Percentiles rank a stretch among this genome's conserved stretches.
These are phyloP conservation scores for Luperina nickerlii DNA, from an alignment of 2,888 invertebrate species.

Conservation along the genomic window DNA sequence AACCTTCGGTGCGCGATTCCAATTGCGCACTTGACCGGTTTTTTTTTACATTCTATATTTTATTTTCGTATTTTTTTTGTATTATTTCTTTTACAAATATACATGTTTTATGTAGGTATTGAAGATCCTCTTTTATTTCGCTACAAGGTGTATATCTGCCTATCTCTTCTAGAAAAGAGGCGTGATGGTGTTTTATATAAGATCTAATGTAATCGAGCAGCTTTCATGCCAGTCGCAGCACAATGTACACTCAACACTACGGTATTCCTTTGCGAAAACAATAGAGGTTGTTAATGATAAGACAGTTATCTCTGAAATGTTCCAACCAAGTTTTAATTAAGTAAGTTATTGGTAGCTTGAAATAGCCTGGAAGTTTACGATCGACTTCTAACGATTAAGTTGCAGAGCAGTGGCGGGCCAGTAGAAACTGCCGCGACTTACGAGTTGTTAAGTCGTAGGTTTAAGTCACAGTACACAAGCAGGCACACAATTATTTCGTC, in stretches of 20 bases:
- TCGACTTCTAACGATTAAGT: not conserved
- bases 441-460: not conserved
- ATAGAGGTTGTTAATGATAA: not conserved
- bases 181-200: not conserved
- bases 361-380: constrained; percentile 2
- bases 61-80: too few relatives aligned
- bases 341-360: constrained; percentile 10
- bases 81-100: too few relatives aligned
- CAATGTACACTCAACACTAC: not conserved
- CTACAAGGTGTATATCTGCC: too few relatives aligned
- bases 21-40: too few relatives aligned
- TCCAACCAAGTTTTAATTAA: constrained; percentile 13
- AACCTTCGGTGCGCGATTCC: too few relatives aligned
- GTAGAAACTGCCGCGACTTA: not conserved
- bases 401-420: not conserved
- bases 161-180: not conserved
- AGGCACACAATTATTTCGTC: too few relatives aligned
- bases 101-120: too few relatives aligned
- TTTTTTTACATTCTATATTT: too few relatives aligned
- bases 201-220: not conserved
- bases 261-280: constrained; percentile 2
- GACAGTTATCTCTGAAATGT: constrained; percentile 1
- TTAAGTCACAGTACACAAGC: too few relatives aligned
- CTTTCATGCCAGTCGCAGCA: not conserved
- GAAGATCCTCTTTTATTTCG: too few relatives aligned